Evolutionary conservation across 1,140 invertebrate genomes (phyloP).

Genomic region (Sycophila sp.): DNA sequence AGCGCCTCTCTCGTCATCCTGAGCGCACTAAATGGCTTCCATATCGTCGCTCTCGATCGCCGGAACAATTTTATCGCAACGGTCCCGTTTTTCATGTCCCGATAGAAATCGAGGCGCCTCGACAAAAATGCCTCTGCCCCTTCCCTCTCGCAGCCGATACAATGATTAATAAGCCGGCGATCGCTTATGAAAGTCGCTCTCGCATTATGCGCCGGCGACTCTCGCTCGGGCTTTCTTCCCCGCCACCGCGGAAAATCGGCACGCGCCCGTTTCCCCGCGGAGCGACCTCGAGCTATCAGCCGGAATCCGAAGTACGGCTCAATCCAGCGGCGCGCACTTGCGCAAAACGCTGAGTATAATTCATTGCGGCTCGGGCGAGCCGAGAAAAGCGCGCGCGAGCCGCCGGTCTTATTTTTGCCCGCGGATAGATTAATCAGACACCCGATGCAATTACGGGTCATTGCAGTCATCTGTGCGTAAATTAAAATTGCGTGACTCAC

Average conservation of each 20-base stretch:
- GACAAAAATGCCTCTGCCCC: conserved; percentile 1
- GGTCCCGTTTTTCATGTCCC: conserved; percentile 14
- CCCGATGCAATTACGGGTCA: conserved; percentile 19
- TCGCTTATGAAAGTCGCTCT: conserved; percentile 29
- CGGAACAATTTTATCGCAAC: not conserved
- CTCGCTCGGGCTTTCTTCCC: conserved; percentile 9
- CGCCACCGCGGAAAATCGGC: not conserved
- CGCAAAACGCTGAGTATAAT: conserved; percentile 25
- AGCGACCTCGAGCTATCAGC: conserved; percentile 32
- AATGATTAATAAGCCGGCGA: conserved; percentile 31
- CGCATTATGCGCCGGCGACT: not conserved
- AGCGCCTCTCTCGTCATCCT: not conserved
- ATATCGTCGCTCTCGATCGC: not conserved
- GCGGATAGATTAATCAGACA: conserved; percentile 11
- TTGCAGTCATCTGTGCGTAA: not conserved
- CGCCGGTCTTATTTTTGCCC: not conserved
- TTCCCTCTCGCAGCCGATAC: conserved; percentile 8
- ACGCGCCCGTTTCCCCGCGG: not conserved
- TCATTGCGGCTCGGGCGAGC: not conserved
- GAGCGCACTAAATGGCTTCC: not conserved
- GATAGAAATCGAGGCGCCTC: conserved; percentile 23
- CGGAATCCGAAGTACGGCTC: conserved; percentile 16
- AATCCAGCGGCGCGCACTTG: conserved; percentile 1
- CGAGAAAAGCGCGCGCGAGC: not conserved
- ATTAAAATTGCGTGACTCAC: conserved; percentile 16